phyloP scores from a whole-genome alignment of 1,140 invertebrate species.

The Eubasilissa regina region DNA sequence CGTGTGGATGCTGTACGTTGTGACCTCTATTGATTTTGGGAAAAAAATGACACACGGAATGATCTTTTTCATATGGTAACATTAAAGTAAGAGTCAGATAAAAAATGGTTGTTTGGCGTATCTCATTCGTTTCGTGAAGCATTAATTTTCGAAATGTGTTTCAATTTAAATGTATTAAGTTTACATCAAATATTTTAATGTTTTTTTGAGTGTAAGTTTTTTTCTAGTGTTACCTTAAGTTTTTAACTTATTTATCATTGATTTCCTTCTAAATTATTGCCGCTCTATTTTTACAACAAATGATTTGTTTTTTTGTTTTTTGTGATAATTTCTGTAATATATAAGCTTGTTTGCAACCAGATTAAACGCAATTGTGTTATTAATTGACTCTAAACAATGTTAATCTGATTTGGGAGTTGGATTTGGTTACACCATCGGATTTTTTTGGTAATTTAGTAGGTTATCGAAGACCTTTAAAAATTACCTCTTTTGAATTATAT shows the following conservation, averaged over 20 bases:
- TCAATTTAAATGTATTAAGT: conserved; percentile 37
- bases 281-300: conserved; percentile 39
- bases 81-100: conserved; percentile 47
- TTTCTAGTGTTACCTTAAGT: conserved; percentile 3
- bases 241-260: conserved; percentile 1
- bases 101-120: conserved; percentile 53
- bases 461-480: neutral
- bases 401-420: too few relatives aligned
- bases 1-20: neutral
- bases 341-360: neutral
- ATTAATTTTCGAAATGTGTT: conserved; percentile 43
- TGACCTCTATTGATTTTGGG: conserved; percentile 37
- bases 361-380: neutral
- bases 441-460: conserved; percentile 4
- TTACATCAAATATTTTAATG: conserved; percentile 25
- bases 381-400: neutral
- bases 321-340: conserved; percentile 1
- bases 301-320: conserved; percentile 29
- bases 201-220: conserved; percentile 21
- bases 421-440: neutral
- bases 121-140: conserved; percentile 42
- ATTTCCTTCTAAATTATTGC: conserved; percentile 10
- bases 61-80: conserved; percentile 34
- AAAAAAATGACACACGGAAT: neutral
- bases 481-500: neutral